Evolutionary conservation across 2,113 vertebrate species (phyloP).

Genomic region (Apeltes quadracus): DNA sequence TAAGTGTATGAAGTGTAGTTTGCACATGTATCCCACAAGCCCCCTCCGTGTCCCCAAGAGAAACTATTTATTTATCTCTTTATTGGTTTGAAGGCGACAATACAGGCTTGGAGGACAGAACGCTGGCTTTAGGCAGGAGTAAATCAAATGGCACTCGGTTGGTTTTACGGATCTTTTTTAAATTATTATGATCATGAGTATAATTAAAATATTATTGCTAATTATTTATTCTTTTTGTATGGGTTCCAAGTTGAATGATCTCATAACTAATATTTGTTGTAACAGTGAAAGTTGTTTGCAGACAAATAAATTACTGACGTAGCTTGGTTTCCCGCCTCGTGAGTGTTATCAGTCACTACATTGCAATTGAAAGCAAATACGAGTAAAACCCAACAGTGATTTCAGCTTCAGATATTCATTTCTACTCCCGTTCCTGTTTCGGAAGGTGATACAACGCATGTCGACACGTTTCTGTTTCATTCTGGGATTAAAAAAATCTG

Average conservation of each 20-base stretch:
- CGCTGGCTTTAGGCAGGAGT: conserved; percentile 65
- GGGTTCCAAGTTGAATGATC: conserved; percentile 96
- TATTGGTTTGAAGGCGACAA: conserved; percentile 71
- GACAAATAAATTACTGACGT: conserved; percentile 99
- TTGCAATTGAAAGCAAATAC: conserved; percentile 37
- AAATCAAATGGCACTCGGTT: conserved; percentile 86
- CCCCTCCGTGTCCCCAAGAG: conserved; percentile 68
- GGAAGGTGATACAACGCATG: background rate
- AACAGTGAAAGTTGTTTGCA: conserved; percentile 99
- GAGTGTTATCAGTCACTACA: conserved; percentile 38
- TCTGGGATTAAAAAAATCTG: background rate
- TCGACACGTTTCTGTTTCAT: background rate
- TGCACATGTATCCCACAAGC: conserved; percentile 70
- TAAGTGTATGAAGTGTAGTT: conserved; percentile 77
- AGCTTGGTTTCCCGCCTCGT: conserved; percentile 67
- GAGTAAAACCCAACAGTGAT: conserved; percentile 14
- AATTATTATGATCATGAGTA: conserved; percentile 80
- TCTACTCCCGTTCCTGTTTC: background rate
- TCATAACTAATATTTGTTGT: conserved; percentile 99
- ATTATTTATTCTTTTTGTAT: conserved; percentile 99
- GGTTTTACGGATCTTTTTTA: conserved; percentile 69
- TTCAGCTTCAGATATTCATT: conserved; percentile 36
- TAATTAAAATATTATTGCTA: conserved; percentile 85
- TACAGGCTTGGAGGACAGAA: conserved; percentile 81
- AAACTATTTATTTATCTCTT: conserved; percentile 90